Percentiles rank a stretch among this genome's conserved stretches.
phyloP scores from a whole-genome alignment of 2,888 invertebrate genomes.

The Megalurothrips usitatus region DNA sequence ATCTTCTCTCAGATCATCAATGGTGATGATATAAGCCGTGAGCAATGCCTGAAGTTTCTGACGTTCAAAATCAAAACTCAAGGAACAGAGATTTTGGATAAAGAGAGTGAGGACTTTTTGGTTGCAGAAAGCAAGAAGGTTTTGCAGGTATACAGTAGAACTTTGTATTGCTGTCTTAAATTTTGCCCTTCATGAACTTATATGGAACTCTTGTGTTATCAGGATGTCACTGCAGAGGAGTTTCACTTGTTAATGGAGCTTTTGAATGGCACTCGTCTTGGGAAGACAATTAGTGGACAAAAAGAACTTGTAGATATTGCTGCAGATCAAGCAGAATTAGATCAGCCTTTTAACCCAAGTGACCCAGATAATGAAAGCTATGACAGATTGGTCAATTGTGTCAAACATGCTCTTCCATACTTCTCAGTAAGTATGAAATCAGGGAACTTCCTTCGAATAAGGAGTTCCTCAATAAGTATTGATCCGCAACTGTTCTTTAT shows the following conservation, averaged over 20 bases:
- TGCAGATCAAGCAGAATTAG: conserved; percentile 79
- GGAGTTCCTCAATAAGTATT: too few species aligned
- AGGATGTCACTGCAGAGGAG: conserved; percentile 89
- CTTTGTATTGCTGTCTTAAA: conserved; percentile 38
- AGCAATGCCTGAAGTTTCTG: conserved; percentile 82
- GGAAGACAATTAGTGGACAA: conserved; percentile 77
- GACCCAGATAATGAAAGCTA: conserved; percentile 54
- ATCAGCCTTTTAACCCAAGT: conserved; percentile 53
- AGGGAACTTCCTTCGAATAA: too few species aligned
- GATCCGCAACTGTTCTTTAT: background rate
- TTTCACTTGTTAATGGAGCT: conserved; percentile 85
- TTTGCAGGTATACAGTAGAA: conserved; percentile 54
- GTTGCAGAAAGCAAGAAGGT: conserved; percentile 82
- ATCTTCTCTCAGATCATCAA: conserved; percentile 64
- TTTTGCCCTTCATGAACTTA: conserved; percentile 32
- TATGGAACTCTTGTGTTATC: conserved; percentile 33
- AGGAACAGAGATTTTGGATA: conserved; percentile 70
- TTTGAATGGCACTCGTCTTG: conserved; percentile 72
- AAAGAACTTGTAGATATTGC: conserved; percentile 82
- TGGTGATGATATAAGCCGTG: conserved; percentile 71
- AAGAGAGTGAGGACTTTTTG: conserved; percentile 80
- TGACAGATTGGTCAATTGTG: conserved; percentile 79
- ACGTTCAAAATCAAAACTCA: conserved; percentile 75
- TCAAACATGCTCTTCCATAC: conserved; percentile 77
- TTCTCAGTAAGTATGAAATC: conserved; percentile 71